Conservation (phyloP, 2,888 invertebrate species). For the Pilophorus perplexus region DNA sequence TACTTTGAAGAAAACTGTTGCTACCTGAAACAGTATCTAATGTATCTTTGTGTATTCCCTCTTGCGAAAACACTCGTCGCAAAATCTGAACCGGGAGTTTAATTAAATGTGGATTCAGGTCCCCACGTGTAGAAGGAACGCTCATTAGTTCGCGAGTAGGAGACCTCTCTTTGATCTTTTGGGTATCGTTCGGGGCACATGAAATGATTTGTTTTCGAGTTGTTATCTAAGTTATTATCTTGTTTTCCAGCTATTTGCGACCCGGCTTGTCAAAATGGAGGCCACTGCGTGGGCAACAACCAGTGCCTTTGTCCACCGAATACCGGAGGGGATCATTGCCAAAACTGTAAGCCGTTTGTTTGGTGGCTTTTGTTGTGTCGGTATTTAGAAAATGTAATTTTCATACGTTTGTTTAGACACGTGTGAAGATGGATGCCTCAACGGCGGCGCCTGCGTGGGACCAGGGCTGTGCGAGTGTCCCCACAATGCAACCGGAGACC, state of each 20-base stretch:
- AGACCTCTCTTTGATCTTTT: neutral
- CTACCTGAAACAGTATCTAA: no score
- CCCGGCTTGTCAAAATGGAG: conserved; percentile 50
- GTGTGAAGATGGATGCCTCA: conserved; percentile 53
- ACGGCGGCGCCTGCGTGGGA: conserved; percentile 54
- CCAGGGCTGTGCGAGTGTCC: conserved; percentile 55
- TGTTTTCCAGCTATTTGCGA: conserved; percentile 50
- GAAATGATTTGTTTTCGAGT: no score
- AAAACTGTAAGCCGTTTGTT: conserved; percentile 50
- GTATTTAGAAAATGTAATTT: neutral
- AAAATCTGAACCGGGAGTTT: no score
- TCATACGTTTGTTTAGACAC: conserved; percentile 50
- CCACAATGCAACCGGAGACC: conserved; percentile 51
- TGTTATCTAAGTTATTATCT: no score
- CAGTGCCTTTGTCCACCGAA: conserved; percentile 49
- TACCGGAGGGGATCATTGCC: conserved; percentile 49
- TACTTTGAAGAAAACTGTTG: no score
- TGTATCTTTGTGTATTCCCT: no score
- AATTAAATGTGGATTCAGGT: no score
- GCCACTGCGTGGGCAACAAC: conserved; percentile 50
- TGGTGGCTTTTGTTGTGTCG: no score
- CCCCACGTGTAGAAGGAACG: no score
- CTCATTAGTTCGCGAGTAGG: no score
- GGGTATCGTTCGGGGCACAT: neutral
- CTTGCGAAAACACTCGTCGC: no score